phyloP scores from a whole-genome alignment of 1,140 invertebrate species.

The Proales similis region DNA sequence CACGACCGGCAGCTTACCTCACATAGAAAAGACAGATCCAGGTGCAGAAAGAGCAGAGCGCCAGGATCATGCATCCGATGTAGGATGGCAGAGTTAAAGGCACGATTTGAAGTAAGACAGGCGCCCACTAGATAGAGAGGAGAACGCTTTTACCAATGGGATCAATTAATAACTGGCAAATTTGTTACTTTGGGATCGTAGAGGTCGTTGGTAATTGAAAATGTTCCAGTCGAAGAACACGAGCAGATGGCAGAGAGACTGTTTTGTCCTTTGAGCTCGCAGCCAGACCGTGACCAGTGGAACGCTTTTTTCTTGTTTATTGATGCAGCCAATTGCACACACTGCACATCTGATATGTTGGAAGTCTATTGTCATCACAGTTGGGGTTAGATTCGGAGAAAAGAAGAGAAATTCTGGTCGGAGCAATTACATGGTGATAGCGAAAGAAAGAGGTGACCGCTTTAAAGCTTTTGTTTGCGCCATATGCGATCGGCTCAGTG shows the following conservation, averaged over 20 bases:
- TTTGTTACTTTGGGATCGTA: conserved; percentile 32
- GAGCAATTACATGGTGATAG: conserved; percentile 4
- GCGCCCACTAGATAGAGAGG: conserved; percentile 47
- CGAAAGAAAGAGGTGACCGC: too few relatives aligned
- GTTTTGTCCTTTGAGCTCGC: not conserved
- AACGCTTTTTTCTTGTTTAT: not conserved
- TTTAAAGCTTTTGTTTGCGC: too few relatives aligned
- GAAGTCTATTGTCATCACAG: not conserved
- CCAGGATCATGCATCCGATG: conserved; percentile 47
- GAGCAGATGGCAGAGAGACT: not conserved
- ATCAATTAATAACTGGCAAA: not conserved
- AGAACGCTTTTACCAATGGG: not conserved
- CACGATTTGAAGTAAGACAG: conserved; percentile 44
- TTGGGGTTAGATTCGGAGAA: not conserved
- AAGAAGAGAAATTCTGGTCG: not conserved
- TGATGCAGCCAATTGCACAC: conserved; percentile 4
- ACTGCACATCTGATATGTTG: conserved; percentile 32
- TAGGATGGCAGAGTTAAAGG: conserved; percentile 51
- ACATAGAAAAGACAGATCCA: conserved; percentile 46
- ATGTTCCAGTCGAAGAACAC: conserved; percentile 5
- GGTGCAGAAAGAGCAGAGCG: conserved; percentile 45
- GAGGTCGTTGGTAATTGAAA: conserved; percentile 33
- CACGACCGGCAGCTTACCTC: conserved; percentile 41
- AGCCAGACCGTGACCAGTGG: conserved; percentile 21
- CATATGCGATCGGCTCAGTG: too few relatives aligned